These are phyloP conservation scores for Clivina fossor DNA, from an alignment of 2,888 invertebrate species.

Conservation along the genomic window DNA sequence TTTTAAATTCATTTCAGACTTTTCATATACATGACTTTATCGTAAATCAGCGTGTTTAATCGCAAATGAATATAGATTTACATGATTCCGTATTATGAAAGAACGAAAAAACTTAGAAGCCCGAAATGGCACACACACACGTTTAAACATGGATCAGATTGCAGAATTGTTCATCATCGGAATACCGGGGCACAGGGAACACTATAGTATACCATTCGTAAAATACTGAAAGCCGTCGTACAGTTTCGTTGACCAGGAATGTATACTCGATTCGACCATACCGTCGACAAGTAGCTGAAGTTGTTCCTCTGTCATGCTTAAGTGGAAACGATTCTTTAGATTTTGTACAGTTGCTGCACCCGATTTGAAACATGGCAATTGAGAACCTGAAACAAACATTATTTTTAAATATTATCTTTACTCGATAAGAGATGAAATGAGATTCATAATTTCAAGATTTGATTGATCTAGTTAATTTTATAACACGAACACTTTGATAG, in stretches of 20 bases:
- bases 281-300: slow-evolving; percentile 88
- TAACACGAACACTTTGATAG: too few relatives aligned
- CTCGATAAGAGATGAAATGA: not conserved
- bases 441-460: not conserved
- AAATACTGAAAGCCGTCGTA: slow-evolving; percentile 99
- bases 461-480: not conserved
- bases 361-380: slow-evolving; percentile 93
- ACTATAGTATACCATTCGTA: slow-evolving; percentile 90
- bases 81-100: not conserved
- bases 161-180: too few relatives aligned
- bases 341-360: slow-evolving; percentile 88
- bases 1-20: too few relatives aligned
- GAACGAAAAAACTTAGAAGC: too few relatives aligned
- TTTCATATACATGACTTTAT: too few relatives aligned
- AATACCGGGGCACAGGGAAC: not conserved
- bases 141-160: too few relatives aligned
- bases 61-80: not conserved
- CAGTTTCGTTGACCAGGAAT: slow-evolving; percentile 94
- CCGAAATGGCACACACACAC: too few relatives aligned
- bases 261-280: slow-evolving; percentile 91
- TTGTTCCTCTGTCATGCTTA: slow-evolving; percentile 92
- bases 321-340: slow-evolving; percentile 92
- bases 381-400: slow-evolving; percentile 81
- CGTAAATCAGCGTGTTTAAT: too few relatives aligned
- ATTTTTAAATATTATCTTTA: slow-evolving; percentile 20